A percentile compares a stretch with the other conserved stretches of the same genome.
These are phyloP conservation scores for Tipula confusa DNA, from an alignment of 2,888 invertebrate species.

Conservation along the genomic window DNA sequence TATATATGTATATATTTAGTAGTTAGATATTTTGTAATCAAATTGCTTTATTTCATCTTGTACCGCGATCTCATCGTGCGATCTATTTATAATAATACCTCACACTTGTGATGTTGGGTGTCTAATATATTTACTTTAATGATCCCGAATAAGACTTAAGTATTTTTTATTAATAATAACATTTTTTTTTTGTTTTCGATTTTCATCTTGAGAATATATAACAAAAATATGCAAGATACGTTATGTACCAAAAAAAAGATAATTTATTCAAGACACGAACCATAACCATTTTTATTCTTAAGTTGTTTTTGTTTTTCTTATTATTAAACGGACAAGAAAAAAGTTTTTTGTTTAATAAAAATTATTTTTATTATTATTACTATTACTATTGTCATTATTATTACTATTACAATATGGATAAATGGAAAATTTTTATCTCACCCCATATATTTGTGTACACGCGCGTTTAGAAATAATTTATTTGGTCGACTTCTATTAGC, in stretches of 20 bases:
- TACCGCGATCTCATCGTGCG: neutral
- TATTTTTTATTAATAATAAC: neutral
- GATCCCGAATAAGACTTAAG: neutral
- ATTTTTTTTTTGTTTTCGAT: neutral
- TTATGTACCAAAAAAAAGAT: neutral
- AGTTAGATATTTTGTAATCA: no score
- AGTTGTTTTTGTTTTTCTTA: neutral
- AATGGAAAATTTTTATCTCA: neutral
- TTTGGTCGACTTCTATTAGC: no score
- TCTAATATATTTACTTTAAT: neutral
- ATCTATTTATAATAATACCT: neutral
- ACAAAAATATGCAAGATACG: neutral
- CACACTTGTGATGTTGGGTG: no score
- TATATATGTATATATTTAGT: no score
- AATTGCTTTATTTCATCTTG: neutral
- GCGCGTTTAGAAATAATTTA: neutral
- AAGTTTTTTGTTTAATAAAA: constrained; percentile 14
- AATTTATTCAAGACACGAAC: constrained; percentile 14
- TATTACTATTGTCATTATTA: neutral
- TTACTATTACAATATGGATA: neutral
- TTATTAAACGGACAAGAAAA: neutral
- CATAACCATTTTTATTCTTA: constrained; percentile 12
- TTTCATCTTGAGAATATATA: neutral
- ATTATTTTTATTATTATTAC: neutral
- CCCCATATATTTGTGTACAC: neutral